Conservation (phyloP, 1,140 invertebrate genomes). For the Mesaphorura yosii region DNA sequence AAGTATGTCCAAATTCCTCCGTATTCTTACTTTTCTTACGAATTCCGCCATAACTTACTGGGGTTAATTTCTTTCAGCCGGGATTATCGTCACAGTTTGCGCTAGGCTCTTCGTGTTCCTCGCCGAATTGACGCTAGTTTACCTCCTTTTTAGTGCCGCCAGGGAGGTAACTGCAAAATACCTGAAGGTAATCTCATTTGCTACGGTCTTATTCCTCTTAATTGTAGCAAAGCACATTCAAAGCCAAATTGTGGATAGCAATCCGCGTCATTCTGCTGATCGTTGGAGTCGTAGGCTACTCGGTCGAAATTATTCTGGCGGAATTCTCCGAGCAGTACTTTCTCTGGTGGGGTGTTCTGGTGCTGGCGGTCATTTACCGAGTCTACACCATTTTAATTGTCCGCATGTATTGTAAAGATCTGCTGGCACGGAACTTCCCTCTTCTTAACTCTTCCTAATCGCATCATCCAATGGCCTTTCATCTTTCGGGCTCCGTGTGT, state of each 20-base stretch:
- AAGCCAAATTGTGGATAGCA: not conserved
- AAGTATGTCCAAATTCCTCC: no score
- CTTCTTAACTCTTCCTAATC: no score
- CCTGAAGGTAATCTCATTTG: no score
- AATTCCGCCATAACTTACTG: no score
- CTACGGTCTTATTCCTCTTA: not conserved
- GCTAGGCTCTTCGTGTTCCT: not conserved
- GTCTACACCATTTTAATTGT: not conserved
- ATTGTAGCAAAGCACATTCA: not conserved
- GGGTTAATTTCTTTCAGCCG: no score
- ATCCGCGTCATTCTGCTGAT: slow-evolving; percentile 2
- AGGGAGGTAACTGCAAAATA: not conserved
- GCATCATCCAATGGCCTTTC: no score
- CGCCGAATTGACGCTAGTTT: not conserved
- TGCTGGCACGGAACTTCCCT: no score
- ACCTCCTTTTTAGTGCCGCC: not conserved
- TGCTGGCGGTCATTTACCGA: not conserved
- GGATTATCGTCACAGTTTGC: no score
- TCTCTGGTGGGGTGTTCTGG: not conserved
- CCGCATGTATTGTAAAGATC: not conserved
- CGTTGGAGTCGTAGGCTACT: not conserved
- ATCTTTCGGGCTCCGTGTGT: no score
- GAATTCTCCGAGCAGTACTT: not conserved
- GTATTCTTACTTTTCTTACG: no score
- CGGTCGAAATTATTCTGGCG: not conserved